phyloP scores from a whole-genome alignment of 2,888 invertebrate species.

The Chrysolina oricalcia region DNA sequence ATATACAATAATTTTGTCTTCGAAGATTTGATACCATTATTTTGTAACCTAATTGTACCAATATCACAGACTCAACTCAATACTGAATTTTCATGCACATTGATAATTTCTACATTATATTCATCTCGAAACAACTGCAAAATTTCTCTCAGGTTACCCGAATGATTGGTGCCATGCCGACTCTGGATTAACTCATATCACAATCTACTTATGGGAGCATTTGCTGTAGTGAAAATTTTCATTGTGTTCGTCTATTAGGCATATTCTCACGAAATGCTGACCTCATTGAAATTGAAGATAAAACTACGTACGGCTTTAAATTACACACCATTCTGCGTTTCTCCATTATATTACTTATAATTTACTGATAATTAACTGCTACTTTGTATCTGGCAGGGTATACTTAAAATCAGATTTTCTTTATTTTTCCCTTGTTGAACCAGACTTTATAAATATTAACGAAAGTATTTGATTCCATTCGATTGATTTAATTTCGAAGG shows the following conservation, averaged over 20 bases:
- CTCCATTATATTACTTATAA: not conserved
- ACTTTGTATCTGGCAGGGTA: not conserved
- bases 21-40: no score
- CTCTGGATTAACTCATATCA: not conserved
- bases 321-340: not conserved
- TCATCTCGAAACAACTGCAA: not conserved
- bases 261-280: conserved; percentile 21
- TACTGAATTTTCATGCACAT: no score
- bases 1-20: no score
- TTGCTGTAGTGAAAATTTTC: not conserved
- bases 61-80: no score
- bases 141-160: not conserved
- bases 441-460: no score
- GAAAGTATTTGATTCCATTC: no score
- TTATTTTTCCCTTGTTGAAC: not conserved
- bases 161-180: not conserved
- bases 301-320: not conserved
- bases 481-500: no score
- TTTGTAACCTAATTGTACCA: no score
- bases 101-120: not conserved
- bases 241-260: conserved; percentile 17
- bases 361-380: not conserved
- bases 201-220: not conserved
- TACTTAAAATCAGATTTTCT: conserved; percentile 9
- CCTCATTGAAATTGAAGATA: conserved; percentile 11